Conservation (phyloP, 2,113 vertebrate genomes). For the Archilochus colubris region DNA sequence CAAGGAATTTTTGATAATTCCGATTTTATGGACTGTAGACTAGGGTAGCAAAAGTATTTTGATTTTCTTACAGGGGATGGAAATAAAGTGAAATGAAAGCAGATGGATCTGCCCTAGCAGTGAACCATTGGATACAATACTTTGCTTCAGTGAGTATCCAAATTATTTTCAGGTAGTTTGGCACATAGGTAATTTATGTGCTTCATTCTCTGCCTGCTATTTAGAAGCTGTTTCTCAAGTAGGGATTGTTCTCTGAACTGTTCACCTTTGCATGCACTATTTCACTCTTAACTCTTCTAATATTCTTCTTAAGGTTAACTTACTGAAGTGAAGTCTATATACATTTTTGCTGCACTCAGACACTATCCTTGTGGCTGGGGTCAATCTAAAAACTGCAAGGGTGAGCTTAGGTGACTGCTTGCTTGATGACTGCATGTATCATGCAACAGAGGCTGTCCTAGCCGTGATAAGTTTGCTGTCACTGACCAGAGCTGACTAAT, state of each 20-base stretch:
- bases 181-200: slow-evolving; percentile 62
- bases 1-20: slow-evolving; percentile 49
- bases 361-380: background rate
- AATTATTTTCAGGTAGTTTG: slow-evolving; percentile 67
- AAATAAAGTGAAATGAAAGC: slow-evolving; percentile 55
- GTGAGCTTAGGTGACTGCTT: slow-evolving; percentile 3
- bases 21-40: slow-evolving; percentile 54
- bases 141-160: slow-evolving; percentile 57
- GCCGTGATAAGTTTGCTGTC: background rate
- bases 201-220: slow-evolving; percentile 32
- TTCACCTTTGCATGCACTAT: slow-evolving; percentile 43
- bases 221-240: slow-evolving; percentile 57
- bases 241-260: slow-evolving; percentile 49
- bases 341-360: background rate
- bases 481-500: background rate
- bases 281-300: slow-evolving; percentile 47
- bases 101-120: slow-evolving; percentile 52
- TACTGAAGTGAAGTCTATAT: slow-evolving; percentile 38
- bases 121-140: slow-evolving; percentile 43
- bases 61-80: slow-evolving; percentile 32
- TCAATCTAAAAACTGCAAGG: background rate
- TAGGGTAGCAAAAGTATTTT: slow-evolving; percentile 26
- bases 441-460: background rate
- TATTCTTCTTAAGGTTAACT: slow-evolving; percentile 52
- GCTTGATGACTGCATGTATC: background rate